Base-by-base conservation (phyloP, 2,888 invertebrate species). In the Uloborus plumipes region DNA sequence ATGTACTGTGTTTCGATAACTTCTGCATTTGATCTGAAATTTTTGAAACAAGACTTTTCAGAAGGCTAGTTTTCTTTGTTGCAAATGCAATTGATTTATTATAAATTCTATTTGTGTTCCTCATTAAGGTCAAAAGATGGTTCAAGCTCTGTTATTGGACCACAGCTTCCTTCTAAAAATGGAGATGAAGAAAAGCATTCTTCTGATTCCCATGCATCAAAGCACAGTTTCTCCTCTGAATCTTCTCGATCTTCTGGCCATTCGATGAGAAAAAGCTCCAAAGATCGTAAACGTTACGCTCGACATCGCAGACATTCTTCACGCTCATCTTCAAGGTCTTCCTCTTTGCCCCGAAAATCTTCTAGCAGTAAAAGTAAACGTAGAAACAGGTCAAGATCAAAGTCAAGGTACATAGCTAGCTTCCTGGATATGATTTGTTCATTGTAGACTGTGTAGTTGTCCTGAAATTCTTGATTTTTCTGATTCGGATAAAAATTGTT, bases 151-250 rank as follows among this genome's bases (percentile, higher is more conserved):
- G 73, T 77, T 0, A 73, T 83, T 31, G 83, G 83, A 11, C 83
- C 83, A 11, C 77, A 83, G 6, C 61, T 83, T 31, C 83, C 83
- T 49, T 77, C 73, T 16, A 77, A 73, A 64, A 77, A 74, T 70
- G 79, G 73, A 13, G 70, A 67, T n/a, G 78, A 73, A 20, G 74
- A 74, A 15, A 80, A 80, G 31, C 50, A 61, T 49, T 18, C 13
- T 7, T 66, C 66, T 26, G 58, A 58, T 26, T 58, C 75, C 22
- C 70, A 31, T n/a, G 16, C 47, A 0, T 84, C 81, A 26, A 75
- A 73, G 49, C 55, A 67, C 31, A 66, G 79, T 51, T 71, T 79
- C 18, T 67, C 70, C 22, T 84, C 84, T n/a, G 74, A 72, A 61
- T 73, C 77, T 50, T 73, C 72, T 14, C 62, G 61, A 67, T 79